Conservation (phyloP, 2,888 invertebrate genomes). For the Schizotus pectinicornis region DNA sequence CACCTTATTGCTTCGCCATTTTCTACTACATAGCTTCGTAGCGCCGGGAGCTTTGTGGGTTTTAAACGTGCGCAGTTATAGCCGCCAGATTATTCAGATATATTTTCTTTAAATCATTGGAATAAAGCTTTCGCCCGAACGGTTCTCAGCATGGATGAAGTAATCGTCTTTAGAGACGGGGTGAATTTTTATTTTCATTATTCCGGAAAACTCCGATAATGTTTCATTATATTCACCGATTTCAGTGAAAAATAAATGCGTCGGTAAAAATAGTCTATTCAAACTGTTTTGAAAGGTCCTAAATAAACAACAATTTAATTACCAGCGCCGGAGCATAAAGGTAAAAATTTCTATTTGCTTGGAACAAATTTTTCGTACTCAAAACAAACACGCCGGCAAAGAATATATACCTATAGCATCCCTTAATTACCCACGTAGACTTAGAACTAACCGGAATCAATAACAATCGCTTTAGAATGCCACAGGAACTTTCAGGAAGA, state of each 20-base stretch:
- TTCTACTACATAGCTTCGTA: constrained; percentile 46
- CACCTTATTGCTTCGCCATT: constrained; percentile 47
- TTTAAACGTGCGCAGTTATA: constrained; percentile 38
- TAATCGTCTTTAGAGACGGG: constrained; percentile 17
- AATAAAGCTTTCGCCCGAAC: constrained; percentile 20
- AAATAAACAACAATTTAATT: constrained; percentile 23
- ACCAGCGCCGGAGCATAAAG: constrained; percentile 1
- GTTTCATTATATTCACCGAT: constrained; percentile 2
- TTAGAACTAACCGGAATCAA: no score
- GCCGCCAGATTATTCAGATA: constrained; percentile 22
- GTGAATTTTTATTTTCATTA: constrained; percentile 4
- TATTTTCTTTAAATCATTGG: constrained; percentile 28
- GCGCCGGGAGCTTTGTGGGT: constrained; percentile 40
- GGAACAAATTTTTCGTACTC: constrained; percentile 4
- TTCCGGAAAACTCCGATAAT: constrained; percentile 7
- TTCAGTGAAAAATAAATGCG: background rate
- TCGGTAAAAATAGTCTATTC: constrained; percentile 8
- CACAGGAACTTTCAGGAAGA: no score
- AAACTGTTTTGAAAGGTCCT: constrained; percentile 13
- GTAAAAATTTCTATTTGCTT: constrained; percentile 10
- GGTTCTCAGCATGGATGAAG: constrained; percentile 13
- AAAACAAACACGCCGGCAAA: background rate
- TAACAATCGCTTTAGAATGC: no score
- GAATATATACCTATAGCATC: no score
- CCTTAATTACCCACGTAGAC: no score